Conservation (phyloP, 2,888 invertebrate species). For the Brachycybe producta region DNA sequence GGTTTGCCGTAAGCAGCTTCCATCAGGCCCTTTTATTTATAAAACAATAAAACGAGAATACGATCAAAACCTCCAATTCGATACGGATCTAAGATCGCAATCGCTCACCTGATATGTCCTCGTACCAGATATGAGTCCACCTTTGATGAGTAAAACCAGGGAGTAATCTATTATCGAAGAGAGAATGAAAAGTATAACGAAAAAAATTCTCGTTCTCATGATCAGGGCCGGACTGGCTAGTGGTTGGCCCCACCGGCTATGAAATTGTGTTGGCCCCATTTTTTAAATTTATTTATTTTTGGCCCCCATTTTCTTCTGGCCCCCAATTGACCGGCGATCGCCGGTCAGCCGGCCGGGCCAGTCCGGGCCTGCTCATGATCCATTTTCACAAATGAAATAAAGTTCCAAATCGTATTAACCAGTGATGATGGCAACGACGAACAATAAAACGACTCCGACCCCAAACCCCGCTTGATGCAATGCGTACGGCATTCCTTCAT, state of each 20-base stretch:
- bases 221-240: no score
- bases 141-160: constrained; percentile 58
- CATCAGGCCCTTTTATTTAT: constrained; percentile 44
- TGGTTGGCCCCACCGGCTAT: no score
- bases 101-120: constrained; percentile 54
- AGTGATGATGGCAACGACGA: constrained; percentile 58
- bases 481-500: constrained; percentile 61
- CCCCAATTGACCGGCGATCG: no score
- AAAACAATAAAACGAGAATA: background rate
- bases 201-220: background rate
- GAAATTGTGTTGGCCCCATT: no score
- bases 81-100: background rate
- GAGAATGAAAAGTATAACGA: background rate
- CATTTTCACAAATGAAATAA: background rate
- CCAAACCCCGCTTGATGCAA: constrained; percentile 67
- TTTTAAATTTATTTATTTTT: no score
- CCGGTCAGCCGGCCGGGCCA: no score
- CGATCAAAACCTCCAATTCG: background rate
- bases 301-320: no score
- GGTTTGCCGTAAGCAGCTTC: constrained; percentile 63
- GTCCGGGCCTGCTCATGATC: background rate
- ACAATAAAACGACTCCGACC: constrained; percentile 53
- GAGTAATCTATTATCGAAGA: constrained; percentile 49
- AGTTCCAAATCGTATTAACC: constrained; percentile 25
- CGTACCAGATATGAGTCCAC: constrained; percentile 60